A percentile compares a stretch with the other conserved stretches of the same genome.
Evolutionary conservation across 1,140 invertebrate species (phyloP).

Genomic region (Gonioctena quinquepunctata): DNA sequence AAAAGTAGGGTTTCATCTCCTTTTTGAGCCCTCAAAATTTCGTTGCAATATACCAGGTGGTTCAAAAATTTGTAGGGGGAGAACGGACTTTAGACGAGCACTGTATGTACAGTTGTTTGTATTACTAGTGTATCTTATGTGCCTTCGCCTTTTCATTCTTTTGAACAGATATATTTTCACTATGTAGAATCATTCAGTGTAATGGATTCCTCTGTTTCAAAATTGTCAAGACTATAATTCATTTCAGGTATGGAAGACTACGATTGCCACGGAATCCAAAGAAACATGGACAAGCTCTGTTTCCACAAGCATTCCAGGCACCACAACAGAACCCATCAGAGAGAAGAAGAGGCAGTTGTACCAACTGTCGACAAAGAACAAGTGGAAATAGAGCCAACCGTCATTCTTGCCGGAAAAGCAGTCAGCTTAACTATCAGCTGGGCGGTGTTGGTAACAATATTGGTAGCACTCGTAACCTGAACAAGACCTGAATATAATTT

Average conservation of each 20-base stretch:
- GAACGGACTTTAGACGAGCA: too few relatives aligned
- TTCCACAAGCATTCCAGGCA: constrained; percentile 60
- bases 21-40: too few relatives aligned
- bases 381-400: constrained; percentile 3
- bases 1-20: too few relatives aligned
- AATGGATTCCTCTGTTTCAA: too few relatives aligned
- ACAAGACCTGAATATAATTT: not conserved
- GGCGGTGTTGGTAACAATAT: constrained; percentile 12
- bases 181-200: too few relatives aligned
- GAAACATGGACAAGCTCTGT: constrained; percentile 75
- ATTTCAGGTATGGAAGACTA: constrained; percentile 64
- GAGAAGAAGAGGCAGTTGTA: not conserved
- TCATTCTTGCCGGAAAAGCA: constrained; percentile 11
- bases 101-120: too few relatives aligned
- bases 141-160: too few relatives aligned
- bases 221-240: too few relatives aligned
- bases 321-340: constrained; percentile 18
- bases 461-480: constrained; percentile 5
- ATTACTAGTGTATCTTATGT: too few relatives aligned
- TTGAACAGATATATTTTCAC: too few relatives aligned
- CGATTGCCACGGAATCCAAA: constrained; percentile 68
- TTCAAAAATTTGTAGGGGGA: too few relatives aligned
- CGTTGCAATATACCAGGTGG: too few relatives aligned
- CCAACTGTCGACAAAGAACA: not conserved
- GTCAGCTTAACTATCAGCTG: not conserved